Conservation (phyloP, 1,140 invertebrate genomes). For the Drosophila auraria region DNA sequence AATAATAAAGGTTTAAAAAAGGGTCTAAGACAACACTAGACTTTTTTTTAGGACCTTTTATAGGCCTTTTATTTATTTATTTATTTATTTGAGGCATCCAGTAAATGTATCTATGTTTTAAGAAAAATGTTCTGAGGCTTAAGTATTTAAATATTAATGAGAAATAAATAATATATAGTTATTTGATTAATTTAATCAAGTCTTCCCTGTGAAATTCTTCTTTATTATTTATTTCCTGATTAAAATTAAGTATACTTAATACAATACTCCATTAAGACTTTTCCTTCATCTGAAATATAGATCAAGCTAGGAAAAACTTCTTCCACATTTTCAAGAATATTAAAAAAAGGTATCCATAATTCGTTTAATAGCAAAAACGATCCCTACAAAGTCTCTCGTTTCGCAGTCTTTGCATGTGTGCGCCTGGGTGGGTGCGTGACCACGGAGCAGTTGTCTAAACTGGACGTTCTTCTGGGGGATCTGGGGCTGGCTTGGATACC, state of each 20-base stretch:
- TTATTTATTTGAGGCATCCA: no score
- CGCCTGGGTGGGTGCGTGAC: constrained; percentile 75
- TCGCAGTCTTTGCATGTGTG: constrained; percentile 32
- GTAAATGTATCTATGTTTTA: no score
- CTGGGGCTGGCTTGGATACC: neutral
- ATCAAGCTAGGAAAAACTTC: neutral
- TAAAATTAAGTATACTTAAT: no score
- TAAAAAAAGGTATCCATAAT: constrained; percentile 11
- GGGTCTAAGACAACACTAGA: neutral
- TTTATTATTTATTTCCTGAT: no score
- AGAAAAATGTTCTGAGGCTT: no score
- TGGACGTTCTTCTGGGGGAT: constrained; percentile 33
- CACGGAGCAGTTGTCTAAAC: constrained; percentile 42
- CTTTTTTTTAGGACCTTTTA: no score
- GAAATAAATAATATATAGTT: no score
- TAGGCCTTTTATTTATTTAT: no score
- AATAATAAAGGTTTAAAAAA: neutral
- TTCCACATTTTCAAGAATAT: neutral
- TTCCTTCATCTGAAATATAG: neutral
- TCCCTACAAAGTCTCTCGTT: constrained; percentile 5
- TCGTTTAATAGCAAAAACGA: neutral
- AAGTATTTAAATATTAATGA: no score
- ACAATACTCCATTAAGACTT: neutral
- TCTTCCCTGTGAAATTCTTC: no score
- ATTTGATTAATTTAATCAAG: no score